Evolutionary conservation across 2,797 vertebrate species (phyloP).

Genomic region (Schizopygopsis malacanthus): DNA sequence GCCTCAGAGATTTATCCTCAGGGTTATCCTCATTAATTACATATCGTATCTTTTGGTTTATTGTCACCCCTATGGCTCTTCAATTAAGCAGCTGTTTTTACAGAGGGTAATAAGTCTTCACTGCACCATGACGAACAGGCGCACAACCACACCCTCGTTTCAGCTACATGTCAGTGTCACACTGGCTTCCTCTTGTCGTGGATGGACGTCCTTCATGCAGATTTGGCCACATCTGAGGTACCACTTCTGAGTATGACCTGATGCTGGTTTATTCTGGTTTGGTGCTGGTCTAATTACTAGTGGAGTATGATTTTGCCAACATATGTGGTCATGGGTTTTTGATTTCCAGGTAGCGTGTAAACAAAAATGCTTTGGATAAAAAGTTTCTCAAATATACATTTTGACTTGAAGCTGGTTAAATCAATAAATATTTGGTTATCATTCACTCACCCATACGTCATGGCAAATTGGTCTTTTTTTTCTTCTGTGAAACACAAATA

Average conservation of each 20-base stretch:
- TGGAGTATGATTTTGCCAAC: neutral
- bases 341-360: neutral
- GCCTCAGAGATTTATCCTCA: slow-evolving; percentile 13
- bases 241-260: neutral
- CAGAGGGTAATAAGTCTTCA: neutral
- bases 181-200: neutral
- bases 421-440: neutral
- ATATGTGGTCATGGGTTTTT: neutral
- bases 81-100: slow-evolving; percentile 35
- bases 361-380: neutral
- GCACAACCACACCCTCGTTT: slow-evolving; percentile 23
- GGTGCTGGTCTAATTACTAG: neutral
- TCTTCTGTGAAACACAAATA: neutral
- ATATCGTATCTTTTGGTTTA: slow-evolving; percentile 27
- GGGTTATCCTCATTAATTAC: slow-evolving; percentile 44
- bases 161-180: neutral
- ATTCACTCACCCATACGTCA: neutral
- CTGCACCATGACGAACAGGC: neutral
- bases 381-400: neutral
- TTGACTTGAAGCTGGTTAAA: neutral
- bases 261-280: neutral
- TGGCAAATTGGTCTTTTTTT: neutral
- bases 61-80: slow-evolving; percentile 32
- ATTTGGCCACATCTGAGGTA: neutral
- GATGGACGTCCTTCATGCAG: neutral